phyloP scores from a whole-genome alignment of 2,888 invertebrate species.

The Phyllotreta cruciferae region DNA sequence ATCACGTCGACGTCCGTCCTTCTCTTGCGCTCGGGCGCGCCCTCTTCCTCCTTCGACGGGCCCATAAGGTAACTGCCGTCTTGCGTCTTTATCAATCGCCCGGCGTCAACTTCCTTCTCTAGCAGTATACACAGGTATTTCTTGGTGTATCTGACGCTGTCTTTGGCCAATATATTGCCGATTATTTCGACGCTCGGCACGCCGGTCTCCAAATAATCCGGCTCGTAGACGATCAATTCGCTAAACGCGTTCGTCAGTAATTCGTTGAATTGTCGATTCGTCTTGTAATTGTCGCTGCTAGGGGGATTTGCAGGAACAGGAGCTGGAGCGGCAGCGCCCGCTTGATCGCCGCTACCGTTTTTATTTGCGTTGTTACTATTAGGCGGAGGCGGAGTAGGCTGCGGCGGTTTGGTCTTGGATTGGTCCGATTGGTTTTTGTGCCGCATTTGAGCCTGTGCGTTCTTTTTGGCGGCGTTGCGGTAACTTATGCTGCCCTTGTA shows the following conservation, averaged over 20 bases:
- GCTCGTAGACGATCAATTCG: conserved; percentile 74
- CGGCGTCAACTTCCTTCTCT: conserved; percentile 73
- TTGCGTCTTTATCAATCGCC: conserved; percentile 71
- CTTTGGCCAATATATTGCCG: conserved; percentile 70
- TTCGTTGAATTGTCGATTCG: conserved; percentile 53
- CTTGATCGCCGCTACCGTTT: too few species aligned
- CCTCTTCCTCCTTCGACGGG: conserved; percentile 59
- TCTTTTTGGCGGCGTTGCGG: conserved; percentile 76
- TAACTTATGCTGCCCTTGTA: conserved; percentile 88
- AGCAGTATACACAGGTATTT: conserved; percentile 71
- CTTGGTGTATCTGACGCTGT: conserved; percentile 68
- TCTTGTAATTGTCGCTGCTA: conserved; percentile 41
- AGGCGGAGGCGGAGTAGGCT: too few species aligned
- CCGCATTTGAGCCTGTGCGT: conserved; percentile 63
- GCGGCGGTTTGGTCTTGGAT: conserved; percentile 20
- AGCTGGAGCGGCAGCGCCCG: too few species aligned
- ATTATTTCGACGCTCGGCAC: conserved; percentile 74
- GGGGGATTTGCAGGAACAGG: too few species aligned
- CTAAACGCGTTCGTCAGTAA: conserved; percentile 74
- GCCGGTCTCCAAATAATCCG: conserved; percentile 74
- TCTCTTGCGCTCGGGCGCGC: conserved; percentile 36
- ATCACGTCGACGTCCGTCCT: conserved; percentile 38
- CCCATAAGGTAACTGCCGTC: conserved; percentile 75
- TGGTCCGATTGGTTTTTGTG: conserved; percentile 40
- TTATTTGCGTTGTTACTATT: too few species aligned